phyloP scores from a whole-genome alignment of 2,797 vertebrate genomes.

The Spinus pinus region DNA sequence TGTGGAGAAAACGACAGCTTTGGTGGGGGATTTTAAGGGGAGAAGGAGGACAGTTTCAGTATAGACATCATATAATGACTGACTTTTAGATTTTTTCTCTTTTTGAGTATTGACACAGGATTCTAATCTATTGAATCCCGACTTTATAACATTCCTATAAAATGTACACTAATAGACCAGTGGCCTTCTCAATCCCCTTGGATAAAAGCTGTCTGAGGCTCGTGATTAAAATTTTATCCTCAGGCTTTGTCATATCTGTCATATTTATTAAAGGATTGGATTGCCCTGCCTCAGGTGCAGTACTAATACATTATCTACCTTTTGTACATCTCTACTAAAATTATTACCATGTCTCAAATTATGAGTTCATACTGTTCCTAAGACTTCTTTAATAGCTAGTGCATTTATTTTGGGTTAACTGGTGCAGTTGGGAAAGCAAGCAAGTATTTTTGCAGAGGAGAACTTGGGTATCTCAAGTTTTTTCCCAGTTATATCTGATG shows the following conservation, averaged over 20 bases:
- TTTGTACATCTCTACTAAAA: neutral
- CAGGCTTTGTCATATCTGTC: neutral
- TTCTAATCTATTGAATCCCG: neutral
- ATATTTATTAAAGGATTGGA: neutral
- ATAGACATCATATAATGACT: neutral
- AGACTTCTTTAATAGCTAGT: neutral
- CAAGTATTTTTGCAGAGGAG: neutral
- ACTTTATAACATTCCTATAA: neutral
- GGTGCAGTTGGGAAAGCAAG: neutral
- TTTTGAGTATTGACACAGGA: neutral
- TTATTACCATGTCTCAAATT: neutral
- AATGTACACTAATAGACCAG: neutral
- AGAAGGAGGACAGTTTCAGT: neutral
- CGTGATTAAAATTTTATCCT: neutral
- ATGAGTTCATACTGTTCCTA: neutral
- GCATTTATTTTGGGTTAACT: neutral
- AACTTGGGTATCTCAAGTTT: neutral
- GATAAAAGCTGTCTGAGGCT: neutral
- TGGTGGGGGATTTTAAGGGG: neutral
- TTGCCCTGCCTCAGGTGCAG: neutral
- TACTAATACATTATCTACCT: neutral
- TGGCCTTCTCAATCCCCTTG: neutral
- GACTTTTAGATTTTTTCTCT: neutral
- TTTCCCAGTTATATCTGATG: neutral
- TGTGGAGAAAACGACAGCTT: neutral